phyloP scores from a whole-genome alignment of 2,797 vertebrate species.

The Chiropotes sagulatus region DNA sequence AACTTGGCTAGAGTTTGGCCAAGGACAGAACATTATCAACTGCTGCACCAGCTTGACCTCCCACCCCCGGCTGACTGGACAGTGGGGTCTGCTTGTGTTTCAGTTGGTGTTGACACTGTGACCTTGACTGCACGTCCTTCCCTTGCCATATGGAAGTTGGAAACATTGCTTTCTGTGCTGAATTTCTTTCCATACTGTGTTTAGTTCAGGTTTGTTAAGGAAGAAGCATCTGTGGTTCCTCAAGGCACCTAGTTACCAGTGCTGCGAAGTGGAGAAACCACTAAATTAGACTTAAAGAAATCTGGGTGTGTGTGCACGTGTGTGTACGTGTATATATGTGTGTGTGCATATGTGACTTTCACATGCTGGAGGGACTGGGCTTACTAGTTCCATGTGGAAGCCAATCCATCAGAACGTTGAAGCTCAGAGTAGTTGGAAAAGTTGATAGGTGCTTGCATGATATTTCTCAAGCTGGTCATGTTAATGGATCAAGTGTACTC shows the following conservation, averaged over 20 bases:
- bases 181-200: fast-evolving
- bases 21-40: not conserved
- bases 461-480: fast-evolving
- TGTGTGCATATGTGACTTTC: not conserved
- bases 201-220: too few relatives aligned
- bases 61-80: not conserved
- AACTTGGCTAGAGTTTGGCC: not conserved
- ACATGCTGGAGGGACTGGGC: not conserved
- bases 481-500: fast-evolving
- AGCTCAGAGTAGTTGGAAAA: not conserved
- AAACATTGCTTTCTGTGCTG: fast-evolving
- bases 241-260: not conserved
- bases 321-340: fast-evolving
- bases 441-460: fast-evolving
- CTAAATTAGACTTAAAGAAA: not conserved
- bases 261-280: too few relatives aligned
- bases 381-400: not conserved
- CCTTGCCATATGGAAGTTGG: fast-evolving
- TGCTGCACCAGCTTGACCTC: not conserved
- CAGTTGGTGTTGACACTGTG: not conserved
- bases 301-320: too few relatives aligned
- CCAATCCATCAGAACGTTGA: fast-evolving
- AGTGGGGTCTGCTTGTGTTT: fast-evolving
- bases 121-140: not conserved
- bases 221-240: fast-evolving